These are phyloP conservation scores for Pararge aegeria DNA, from an alignment of 1,140 invertebrate species.

Conservation along the genomic window DNA sequence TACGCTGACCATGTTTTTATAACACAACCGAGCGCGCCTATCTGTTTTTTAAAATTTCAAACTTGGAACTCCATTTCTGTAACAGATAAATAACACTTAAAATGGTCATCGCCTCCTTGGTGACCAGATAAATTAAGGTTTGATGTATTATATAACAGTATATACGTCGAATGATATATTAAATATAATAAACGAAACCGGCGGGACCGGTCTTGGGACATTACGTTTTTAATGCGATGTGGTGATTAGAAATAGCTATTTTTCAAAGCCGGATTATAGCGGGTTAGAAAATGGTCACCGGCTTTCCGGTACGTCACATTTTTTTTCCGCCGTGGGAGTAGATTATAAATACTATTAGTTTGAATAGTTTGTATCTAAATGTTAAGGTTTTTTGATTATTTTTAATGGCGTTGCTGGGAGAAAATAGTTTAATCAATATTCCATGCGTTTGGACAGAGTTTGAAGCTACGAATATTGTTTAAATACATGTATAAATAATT, in stretches of 20 bases:
- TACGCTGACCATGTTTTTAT: slow-evolving; percentile 13
- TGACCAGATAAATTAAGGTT: slow-evolving; percentile 63
- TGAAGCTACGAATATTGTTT: no score
- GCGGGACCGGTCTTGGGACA: slow-evolving; percentile 42
- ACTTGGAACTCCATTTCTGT: slow-evolving; percentile 43
- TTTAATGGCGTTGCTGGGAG: slow-evolving; percentile 38
- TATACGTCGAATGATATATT: slow-evolving; percentile 59
- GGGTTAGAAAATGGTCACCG: slow-evolving; percentile 29
- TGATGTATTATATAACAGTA: slow-evolving; percentile 63
- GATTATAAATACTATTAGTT: slow-evolving; percentile 34
- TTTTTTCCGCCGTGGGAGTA: slow-evolving; percentile 45
- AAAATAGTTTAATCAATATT: slow-evolving; percentile 34
- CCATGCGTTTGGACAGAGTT: slow-evolving; percentile 10
- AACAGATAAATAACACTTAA: slow-evolving; percentile 60
- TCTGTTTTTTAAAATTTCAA: slow-evolving; percentile 31
- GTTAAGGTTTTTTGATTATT: slow-evolving; percentile 15
- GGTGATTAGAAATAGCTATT: slow-evolving; percentile 57
- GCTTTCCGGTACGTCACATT: slow-evolving; percentile 38
- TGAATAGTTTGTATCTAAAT: slow-evolving; percentile 10
- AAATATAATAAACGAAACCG: slow-evolving; percentile 47
- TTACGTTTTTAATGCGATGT: slow-evolving; percentile 57
- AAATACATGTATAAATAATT: no score
- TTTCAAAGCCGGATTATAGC: slow-evolving; percentile 47
- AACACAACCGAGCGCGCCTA: slow-evolving; percentile 3
- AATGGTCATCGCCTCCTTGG: slow-evolving; percentile 46